These are phyloP conservation scores for Bursaphelenchus okinawaensis DNA, from an alignment of 2,888 invertebrate genomes.

Conservation along the genomic window DNA sequence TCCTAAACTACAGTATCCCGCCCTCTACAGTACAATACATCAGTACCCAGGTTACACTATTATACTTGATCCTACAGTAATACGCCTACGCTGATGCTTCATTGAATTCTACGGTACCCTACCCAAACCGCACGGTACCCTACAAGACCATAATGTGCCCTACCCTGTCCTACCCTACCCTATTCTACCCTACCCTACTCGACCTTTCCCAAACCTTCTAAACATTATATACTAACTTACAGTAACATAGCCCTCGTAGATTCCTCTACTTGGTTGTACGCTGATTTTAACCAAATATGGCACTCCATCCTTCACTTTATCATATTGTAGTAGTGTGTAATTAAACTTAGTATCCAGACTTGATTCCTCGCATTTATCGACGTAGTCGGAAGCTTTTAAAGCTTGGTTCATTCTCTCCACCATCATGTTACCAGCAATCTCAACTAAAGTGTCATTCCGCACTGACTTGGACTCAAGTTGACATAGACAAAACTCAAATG, in stretches of 20 bases:
- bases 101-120: too few species aligned
- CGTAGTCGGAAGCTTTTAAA: background rate
- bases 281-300: background rate
- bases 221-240: too few species aligned
- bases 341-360: background rate
- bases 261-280: background rate
- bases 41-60: too few species aligned
- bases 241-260: conserved; percentile 3
- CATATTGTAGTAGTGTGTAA: background rate
- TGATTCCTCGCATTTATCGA: background rate
- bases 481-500: conserved; percentile 36
- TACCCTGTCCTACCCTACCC: too few species aligned
- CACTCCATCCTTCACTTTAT: background rate
- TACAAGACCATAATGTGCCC: too few species aligned
- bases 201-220: too few species aligned
- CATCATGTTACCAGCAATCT: background rate
- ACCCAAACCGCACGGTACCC: too few species aligned
- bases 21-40: too few species aligned
- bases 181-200: too few species aligned
- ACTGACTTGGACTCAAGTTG: conserved; percentile 4
- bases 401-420: background rate
- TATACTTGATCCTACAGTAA: too few species aligned
- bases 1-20: too few species aligned
- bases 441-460: background rate
- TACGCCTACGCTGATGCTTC: too few species aligned